phyloP scores from a whole-genome alignment of 2,888 invertebrate species.

The Caenorhabditis uteleia region DNA sequence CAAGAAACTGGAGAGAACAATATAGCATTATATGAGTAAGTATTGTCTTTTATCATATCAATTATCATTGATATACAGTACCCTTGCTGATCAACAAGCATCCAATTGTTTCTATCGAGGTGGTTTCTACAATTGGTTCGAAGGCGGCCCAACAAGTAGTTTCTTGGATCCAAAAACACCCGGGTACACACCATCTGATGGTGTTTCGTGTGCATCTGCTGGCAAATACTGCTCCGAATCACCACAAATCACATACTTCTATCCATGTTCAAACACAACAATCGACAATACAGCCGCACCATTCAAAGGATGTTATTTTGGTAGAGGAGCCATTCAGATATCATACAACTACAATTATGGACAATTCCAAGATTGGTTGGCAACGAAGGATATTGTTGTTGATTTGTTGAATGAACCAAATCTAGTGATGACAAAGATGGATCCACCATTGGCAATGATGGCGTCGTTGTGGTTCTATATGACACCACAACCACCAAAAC shows the following conservation, averaged over 20 bases:
- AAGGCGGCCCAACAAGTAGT: conserved; percentile 57
- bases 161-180: conserved; percentile 52
- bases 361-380: conserved; percentile 59
- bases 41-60: not conserved
- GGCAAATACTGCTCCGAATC: conserved; percentile 55
- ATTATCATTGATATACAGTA: conserved; percentile 5
- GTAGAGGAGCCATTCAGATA: conserved; percentile 63
- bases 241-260: conserved; percentile 55
- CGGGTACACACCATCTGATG: conserved; percentile 56
- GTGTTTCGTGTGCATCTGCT: conserved; percentile 41
- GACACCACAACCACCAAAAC: conserved; percentile 70
- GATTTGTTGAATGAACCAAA: conserved; percentile 56
- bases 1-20: conserved; percentile 67
- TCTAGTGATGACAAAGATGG: conserved; percentile 58
- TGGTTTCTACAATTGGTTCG: conserved; percentile 67
- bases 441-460: conserved; percentile 62
- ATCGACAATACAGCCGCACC: conserved; percentile 22
- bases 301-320: conserved; percentile 59
- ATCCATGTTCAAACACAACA: conserved; percentile 42
- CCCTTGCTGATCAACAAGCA: conserved; percentile 39
- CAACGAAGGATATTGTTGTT: conserved; percentile 37
- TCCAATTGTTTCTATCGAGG: conserved; percentile 64
- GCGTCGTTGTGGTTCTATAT: conserved; percentile 68
- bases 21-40: conserved; percentile 53
- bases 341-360: conserved; percentile 67